Evolutionary conservation across 92 coral and sea anemone species (phyloP).

Genomic region (Zoanthus gigantus): DNA sequence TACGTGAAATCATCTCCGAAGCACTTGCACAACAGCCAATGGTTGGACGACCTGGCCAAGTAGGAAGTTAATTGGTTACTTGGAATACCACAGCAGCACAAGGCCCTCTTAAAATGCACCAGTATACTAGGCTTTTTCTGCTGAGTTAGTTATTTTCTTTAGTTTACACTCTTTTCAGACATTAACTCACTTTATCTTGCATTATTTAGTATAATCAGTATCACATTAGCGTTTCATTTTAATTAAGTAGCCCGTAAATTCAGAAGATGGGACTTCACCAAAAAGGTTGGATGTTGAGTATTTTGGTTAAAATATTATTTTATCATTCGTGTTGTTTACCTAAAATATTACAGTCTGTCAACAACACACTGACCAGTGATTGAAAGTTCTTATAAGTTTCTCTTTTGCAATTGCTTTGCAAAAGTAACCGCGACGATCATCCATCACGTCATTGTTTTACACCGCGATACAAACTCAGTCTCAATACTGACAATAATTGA

Average conservation of each 20-base stretch:
- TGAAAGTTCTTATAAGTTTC: too few relatives aligned
- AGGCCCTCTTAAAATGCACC: constrained; percentile 18
- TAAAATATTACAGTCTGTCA: too few relatives aligned
- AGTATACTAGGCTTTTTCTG: constrained; percentile 18
- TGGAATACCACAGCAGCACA: background rate
- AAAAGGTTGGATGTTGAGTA: background rate
- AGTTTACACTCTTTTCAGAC: constrained; percentile 30
- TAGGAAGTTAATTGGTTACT: constrained; percentile 29
- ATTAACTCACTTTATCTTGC: constrained; percentile 28
- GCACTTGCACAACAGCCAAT: constrained; percentile 42
- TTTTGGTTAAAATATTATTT: background rate
- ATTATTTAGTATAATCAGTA: constrained; percentile 22
- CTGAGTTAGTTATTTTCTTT: constrained; percentile 6
- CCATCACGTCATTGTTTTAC: too few relatives aligned
- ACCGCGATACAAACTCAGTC: too few relatives aligned
- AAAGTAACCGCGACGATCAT: too few relatives aligned
- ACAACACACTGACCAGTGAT: too few relatives aligned
- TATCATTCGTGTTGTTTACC: background rate
- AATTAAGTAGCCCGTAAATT: background rate
- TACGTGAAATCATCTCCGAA: constrained; percentile 61
- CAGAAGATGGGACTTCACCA: constrained; percentile 1
- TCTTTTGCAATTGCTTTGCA: too few relatives aligned
- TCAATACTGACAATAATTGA: too few relatives aligned
- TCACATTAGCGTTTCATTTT: constrained; percentile 13
- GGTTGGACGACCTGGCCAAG: constrained; percentile 38